Percentiles rank a stretch among this genome's conserved stretches.
These are phyloP conservation scores for Pelmatolapia mariae DNA, from an alignment of 2,113 vertebrate genomes.

Conservation along the genomic window DNA sequence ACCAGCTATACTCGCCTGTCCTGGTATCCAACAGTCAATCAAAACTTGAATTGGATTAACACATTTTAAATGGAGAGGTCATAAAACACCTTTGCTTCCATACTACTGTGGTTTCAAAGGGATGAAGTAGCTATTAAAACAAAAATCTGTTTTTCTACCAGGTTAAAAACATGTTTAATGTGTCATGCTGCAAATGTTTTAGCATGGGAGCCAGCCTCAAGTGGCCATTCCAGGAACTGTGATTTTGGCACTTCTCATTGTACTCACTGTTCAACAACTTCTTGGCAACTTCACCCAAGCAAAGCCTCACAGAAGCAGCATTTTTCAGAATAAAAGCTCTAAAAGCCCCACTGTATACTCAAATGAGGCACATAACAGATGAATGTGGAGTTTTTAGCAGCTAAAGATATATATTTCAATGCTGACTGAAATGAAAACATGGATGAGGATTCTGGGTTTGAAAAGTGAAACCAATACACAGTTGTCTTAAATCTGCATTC, in stretches of 20 bases:
- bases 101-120: neutral
- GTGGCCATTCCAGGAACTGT: neutral
- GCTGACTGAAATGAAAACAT: neutral
- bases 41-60: neutral
- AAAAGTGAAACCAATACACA: neutral
- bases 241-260: neutral
- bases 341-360: neutral
- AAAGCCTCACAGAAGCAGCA: neutral
- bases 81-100: neutral
- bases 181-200: neutral
- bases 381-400: neutral
- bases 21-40: neutral
- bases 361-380: neutral
- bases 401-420: neutral
- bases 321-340: neutral
- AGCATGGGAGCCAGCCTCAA: neutral
- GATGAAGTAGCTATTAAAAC: neutral
- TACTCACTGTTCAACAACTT: neutral
- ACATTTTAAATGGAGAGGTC: neutral
- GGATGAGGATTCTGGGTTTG: neutral
- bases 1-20: accelerated
- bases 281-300: neutral
- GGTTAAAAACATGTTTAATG: neutral
- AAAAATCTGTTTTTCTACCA: neutral
- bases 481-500: neutral